Conservation (phyloP, 1,140 invertebrate genomes). For the Anastrepha ludens region DNA sequence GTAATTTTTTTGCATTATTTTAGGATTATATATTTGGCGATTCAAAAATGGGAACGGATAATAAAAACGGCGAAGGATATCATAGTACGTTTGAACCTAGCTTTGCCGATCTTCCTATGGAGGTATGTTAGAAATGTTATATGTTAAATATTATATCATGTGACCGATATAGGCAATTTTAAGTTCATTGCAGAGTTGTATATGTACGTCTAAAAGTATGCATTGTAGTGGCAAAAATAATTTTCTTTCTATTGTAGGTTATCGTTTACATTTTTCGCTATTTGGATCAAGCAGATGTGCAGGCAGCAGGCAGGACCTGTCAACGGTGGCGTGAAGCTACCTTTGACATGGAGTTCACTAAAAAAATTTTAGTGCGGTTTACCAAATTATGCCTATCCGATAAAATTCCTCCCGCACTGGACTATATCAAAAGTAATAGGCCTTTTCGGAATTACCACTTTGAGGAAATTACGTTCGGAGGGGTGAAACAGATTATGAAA, state of each 20-base stretch:
- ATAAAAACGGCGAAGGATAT: slow-evolving; percentile 31
- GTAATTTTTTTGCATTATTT: too few relatives aligned
- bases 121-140: slow-evolving; percentile 61
- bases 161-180: neutral
- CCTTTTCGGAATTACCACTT: slow-evolving; percentile 78
- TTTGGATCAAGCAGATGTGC: slow-evolving; percentile 78
- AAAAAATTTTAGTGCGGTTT: slow-evolving; percentile 76
- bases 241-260: slow-evolving; percentile 74
- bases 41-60: slow-evolving; percentile 15
- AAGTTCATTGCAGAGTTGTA: neutral
- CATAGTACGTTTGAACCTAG: slow-evolving; percentile 54
- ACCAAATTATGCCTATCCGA: slow-evolving; percentile 76
- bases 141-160: too few relatives aligned
- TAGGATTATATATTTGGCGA: too few relatives aligned
- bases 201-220: neutral
- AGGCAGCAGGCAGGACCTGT: slow-evolving; percentile 78
- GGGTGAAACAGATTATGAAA: slow-evolving; percentile 70
- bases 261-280: slow-evolving; percentile 79
- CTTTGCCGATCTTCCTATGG: slow-evolving; percentile 70
- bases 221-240: neutral
- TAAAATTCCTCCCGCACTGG: slow-evolving; percentile 74
- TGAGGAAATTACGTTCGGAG: slow-evolving; percentile 78
- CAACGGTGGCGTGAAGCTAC: slow-evolving; percentile 78
- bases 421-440: slow-evolving; percentile 75
- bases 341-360: slow-evolving; percentile 77